A percentile compares a stretch with the other conserved stretches of the same genome.
These are phyloP conservation scores for Gorsachius magnificus DNA, from an alignment of 2,797 vertebrate genomes.

Conservation along the genomic window DNA sequence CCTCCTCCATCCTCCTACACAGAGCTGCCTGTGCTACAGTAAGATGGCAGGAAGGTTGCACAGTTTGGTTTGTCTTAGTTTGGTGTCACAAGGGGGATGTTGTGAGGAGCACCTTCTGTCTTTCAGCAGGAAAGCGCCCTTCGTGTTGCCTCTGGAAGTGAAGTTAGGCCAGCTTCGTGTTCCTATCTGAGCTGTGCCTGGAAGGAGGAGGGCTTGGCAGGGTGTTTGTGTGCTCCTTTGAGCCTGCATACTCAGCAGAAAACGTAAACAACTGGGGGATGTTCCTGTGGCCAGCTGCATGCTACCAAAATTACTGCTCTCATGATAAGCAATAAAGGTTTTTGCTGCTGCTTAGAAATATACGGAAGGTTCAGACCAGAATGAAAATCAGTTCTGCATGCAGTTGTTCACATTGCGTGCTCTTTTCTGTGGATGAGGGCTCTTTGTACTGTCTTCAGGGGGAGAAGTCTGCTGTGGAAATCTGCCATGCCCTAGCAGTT, in stretches of 20 bases:
- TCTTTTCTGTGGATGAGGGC: not conserved
- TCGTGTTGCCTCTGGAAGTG: not conserved
- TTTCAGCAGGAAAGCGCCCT: not conserved
- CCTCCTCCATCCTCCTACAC: not conserved
- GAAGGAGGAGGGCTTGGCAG: not conserved
- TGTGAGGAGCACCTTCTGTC: not conserved
- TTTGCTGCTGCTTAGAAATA: slow-evolving; percentile 30
- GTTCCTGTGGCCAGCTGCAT: not conserved
- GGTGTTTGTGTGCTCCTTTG: not conserved
- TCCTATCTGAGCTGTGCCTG: not conserved
- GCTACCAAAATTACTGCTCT: slow-evolving; percentile 35
- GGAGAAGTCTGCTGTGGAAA: slow-evolving; percentile 18
- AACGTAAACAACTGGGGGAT: not conserved
- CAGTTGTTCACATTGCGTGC: not conserved
- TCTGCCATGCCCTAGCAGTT: slow-evolving; percentile 34
- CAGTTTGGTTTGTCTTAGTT: not conserved
- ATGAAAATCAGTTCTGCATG: not conserved
- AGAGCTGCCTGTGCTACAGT: not conserved
- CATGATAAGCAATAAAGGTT: slow-evolving; percentile 3
- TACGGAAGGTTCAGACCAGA: not conserved
- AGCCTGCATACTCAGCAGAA: not conserved
- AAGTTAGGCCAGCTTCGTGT: not conserved
- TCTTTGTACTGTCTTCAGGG: not conserved
- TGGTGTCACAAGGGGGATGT: not conserved
- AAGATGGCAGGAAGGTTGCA: not conserved